Evolutionary conservation across 2,797 vertebrate species (phyloP).

Genomic region (Catharus ustulatus): DNA sequence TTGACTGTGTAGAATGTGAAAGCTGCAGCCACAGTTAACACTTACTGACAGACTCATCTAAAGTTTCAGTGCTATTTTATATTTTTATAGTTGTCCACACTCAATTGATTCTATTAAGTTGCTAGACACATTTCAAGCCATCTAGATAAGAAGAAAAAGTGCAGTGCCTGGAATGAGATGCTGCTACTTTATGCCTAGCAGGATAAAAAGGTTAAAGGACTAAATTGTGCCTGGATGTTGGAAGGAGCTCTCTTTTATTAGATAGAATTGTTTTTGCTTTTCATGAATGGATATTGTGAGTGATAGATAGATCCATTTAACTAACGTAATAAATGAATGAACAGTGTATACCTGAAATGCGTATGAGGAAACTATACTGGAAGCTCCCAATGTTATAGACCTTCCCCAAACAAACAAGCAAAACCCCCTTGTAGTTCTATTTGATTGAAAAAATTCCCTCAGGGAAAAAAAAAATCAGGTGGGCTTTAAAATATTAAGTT

Average conservation of each 20-base stretch:
- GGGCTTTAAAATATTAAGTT: not conserved
- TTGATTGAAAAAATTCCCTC: not conserved
- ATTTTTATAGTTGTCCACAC: conserved; percentile 53
- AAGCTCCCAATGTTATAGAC: not conserved
- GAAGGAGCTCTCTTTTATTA: conserved; percentile 35
- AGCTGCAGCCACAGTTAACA: conserved; percentile 67
- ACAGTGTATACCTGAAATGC: not conserved
- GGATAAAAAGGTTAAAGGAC: conserved; percentile 48
- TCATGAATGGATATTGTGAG: conserved; percentile 23
- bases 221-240: conserved; percentile 41
- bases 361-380: not conserved
- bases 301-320: conserved; percentile 32
- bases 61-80: conserved; percentile 68
- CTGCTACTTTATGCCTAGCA: conserved; percentile 42
- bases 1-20: conserved; percentile 61
- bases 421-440: not conserved
- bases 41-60: conserved; percentile 62
- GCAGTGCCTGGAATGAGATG: conserved; percentile 45
- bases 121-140: conserved; percentile 65
- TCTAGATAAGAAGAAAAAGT: conserved; percentile 34
- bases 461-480: not conserved
- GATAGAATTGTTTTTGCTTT: conserved; percentile 31
- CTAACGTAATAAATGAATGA: conserved; percentile 11
- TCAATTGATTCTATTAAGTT: conserved; percentile 68
- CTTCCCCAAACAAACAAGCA: not conserved